phyloP scores from a whole-genome alignment of 2,113 vertebrate species.

The Leuciscus idus region DNA sequence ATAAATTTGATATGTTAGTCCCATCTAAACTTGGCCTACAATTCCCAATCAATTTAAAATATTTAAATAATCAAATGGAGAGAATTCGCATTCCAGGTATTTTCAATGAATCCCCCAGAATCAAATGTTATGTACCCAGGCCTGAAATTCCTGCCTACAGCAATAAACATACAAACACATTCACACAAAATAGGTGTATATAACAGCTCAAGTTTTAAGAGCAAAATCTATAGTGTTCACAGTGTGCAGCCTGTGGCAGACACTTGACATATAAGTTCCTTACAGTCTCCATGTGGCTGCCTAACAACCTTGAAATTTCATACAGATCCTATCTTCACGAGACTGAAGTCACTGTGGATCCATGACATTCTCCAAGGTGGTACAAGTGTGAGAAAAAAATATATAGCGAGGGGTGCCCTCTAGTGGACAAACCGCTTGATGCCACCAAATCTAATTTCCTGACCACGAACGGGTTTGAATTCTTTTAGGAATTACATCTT shows the following conservation, averaged over 20 bases:
- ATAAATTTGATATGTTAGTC: neutral
- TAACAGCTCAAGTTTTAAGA: neutral
- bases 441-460: conserved; percentile 29
- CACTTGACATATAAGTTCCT: neutral
- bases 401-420: conserved; percentile 71
- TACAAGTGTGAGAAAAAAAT: neutral
- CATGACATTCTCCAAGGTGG: neutral
- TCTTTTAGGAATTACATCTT: conserved; percentile 39
- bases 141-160: neutral
- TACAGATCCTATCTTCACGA: conserved; percentile 4
- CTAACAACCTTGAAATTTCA: conserved; percentile 40
- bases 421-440: conserved; percentile 62
- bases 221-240: neutral
- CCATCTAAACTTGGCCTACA: neutral
- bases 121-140: no score
- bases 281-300: neutral
- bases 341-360: neutral
- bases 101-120: neutral
- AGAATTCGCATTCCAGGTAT: neutral
- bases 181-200: neutral
- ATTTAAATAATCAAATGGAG: neutral
- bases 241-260: neutral
- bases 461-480: conserved; percentile 11
- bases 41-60: neutral
- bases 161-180: neutral